Evolutionary conservation across 2,888 invertebrate genomes (phyloP).

Genomic region (Autographa gamma): DNA sequence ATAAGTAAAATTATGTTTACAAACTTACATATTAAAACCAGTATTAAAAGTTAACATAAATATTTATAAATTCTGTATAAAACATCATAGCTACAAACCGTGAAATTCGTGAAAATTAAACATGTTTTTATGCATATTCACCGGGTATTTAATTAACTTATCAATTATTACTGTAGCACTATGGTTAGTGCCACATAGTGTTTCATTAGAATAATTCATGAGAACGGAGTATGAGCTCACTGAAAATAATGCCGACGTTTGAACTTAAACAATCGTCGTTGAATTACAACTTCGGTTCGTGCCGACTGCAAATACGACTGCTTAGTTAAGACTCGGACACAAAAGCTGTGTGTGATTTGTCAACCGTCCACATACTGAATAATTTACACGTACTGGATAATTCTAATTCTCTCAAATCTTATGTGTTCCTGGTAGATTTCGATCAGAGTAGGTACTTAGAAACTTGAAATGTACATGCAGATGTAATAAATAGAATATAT

Average conservation of each 20-base stretch:
- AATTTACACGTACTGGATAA: slow-evolving; percentile 12
- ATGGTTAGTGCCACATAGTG: slow-evolving; percentile 59
- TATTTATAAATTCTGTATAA: too few relatives aligned
- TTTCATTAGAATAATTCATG: slow-evolving; percentile 64
- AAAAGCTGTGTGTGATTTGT: slow-evolving; percentile 25
- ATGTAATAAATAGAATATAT: neutral
- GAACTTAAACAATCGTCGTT: slow-evolving; percentile 57
- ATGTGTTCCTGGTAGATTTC: neutral
- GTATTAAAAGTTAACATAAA: too few relatives aligned
- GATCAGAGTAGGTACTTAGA: neutral
- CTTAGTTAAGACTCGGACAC: slow-evolving; percentile 34
- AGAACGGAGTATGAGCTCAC: slow-evolving; percentile 61
- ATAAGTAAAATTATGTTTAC: too few relatives aligned
- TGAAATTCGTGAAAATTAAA: too few relatives aligned
- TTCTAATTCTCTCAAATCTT: slow-evolving; percentile 28
- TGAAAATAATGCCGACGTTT: slow-evolving; percentile 63
- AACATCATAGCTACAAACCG: too few relatives aligned
- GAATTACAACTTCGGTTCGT: slow-evolving; percentile 56
- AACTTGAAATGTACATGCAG: neutral
- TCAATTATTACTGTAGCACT: slow-evolving; percentile 61
- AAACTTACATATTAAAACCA: too few relatives aligned
- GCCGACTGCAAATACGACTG: slow-evolving; percentile 33
- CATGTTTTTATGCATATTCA: slow-evolving; percentile 28
- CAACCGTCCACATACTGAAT: slow-evolving; percentile 17
- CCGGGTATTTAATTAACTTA: slow-evolving; percentile 46